These are phyloP conservation scores for Buathra laborator DNA, from an alignment of 2,888 invertebrate genomes.

Conservation along the genomic window DNA sequence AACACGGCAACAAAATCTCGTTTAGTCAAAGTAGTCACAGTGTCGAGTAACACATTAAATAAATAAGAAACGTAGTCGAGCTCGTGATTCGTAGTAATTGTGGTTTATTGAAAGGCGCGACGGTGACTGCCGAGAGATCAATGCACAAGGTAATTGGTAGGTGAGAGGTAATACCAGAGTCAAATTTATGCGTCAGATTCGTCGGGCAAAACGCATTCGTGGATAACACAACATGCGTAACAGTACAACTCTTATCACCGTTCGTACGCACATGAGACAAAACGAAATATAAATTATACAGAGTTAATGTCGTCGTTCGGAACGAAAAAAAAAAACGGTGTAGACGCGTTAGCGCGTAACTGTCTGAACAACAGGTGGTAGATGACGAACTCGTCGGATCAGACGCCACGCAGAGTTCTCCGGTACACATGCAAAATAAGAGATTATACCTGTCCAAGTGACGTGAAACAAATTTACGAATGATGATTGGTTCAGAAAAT, in stretches of 20 bases:
- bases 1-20: constrained; percentile 8
- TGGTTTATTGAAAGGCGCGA: constrained; percentile 1
- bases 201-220: neutral
- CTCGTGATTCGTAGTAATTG: neutral
- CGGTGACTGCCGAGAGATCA: neutral
- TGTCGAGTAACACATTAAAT: constrained; percentile 14
- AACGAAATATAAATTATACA: neutral
- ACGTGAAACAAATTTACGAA: neutral
- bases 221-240: neutral
- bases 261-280: neutral
- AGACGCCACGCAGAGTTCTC: neutral
- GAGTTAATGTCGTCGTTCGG: neutral
- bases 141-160: neutral
- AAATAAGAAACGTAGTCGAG: neutral
- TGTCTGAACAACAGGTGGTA: constrained; percentile 6
- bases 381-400: constrained; percentile 17
- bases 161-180: neutral
- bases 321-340: neutral
- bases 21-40: constrained; percentile 15
- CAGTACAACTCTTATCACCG: neutral
- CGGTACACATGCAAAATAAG: neutral
- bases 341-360: neutral
- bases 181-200: neutral
- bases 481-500: neutral
- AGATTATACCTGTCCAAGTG: neutral